A percentile compares a stretch with the other conserved stretches of the same genome.
phyloP scores from a whole-genome alignment of 2,113 vertebrate species.

The Carassius auratus region DNA sequence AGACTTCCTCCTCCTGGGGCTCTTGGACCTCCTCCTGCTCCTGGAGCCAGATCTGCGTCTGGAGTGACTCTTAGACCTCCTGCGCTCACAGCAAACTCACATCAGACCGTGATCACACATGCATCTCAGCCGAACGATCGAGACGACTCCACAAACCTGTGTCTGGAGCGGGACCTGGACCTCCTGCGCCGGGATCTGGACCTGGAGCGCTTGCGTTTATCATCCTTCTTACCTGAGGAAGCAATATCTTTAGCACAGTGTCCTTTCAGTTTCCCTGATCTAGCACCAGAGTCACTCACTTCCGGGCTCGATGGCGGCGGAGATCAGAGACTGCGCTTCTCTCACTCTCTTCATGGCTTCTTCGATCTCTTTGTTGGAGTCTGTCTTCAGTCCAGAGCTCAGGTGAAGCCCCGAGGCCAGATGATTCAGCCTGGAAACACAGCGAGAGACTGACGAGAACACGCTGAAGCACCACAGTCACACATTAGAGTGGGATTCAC shows the following conservation, averaged over 20 bases:
- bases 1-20: slow-evolving; percentile 86
- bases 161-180: slow-evolving; percentile 91
- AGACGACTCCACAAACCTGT: slow-evolving; percentile 77
- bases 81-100: slow-evolving; percentile 53
- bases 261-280: neutral
- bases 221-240: slow-evolving; percentile 90
- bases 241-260: neutral
- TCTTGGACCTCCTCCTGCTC: slow-evolving; percentile 91
- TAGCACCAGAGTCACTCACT: slow-evolving; percentile 69
- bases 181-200: slow-evolving; percentile 90
- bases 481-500: too few relatives aligned
- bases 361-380: slow-evolving; percentile 98
- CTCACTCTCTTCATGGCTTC: slow-evolving; percentile 98
- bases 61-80: slow-evolving; percentile 91
- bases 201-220: slow-evolving; percentile 92
- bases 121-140: too few relatives aligned
- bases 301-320: slow-evolving; percentile 97
- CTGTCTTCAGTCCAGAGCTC: slow-evolving; percentile 88
- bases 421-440: slow-evolving; percentile 85
- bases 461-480: neutral
- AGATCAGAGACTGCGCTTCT: slow-evolving; percentile 97
- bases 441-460: neutral
- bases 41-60: slow-evolving; percentile 91
- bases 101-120: too few relatives aligned
- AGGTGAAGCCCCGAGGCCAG: slow-evolving; percentile 88